Conservation (phyloP, 2,797 vertebrate genomes). For the Todus mexicanus region DNA sequence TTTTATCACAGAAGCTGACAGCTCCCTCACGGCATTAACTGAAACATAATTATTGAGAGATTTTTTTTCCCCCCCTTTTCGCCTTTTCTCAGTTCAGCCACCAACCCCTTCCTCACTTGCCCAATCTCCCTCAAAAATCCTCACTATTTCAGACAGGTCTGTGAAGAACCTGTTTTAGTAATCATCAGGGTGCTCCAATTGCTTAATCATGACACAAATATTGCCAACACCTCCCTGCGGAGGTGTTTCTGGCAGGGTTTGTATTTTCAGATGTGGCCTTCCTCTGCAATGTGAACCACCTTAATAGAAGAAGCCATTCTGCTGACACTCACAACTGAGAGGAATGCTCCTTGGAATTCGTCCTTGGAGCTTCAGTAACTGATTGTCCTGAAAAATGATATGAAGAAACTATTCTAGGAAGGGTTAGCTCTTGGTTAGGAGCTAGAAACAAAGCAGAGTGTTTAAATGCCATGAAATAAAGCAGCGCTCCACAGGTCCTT, state of each 20-base stretch:
- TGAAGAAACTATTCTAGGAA: neutral
- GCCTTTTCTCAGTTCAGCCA: neutral
- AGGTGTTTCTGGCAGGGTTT: neutral
- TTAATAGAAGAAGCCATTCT: neutral
- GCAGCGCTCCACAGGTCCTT: neutral
- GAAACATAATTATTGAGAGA: neutral
- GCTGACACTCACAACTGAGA: neutral
- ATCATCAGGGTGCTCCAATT: neutral
- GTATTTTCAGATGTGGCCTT: neutral
- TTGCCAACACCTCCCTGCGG: neutral
- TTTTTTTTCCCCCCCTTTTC: neutral
- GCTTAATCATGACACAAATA: neutral
- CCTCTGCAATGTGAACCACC: neutral
- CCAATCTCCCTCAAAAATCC: neutral
- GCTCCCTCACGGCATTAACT: neutral
- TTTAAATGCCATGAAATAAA: neutral
- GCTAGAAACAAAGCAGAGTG: neutral
- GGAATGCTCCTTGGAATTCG: neutral
- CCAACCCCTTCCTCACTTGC: neutral
- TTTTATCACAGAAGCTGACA: neutral
- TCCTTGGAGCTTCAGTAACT: neutral
- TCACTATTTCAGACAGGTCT: neutral
- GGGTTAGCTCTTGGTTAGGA: neutral
- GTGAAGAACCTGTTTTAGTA: neutral
- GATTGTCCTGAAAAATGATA: neutral